Conservation (phyloP, 1,140 invertebrate genomes). For the Drosophila orosa region DNA sequence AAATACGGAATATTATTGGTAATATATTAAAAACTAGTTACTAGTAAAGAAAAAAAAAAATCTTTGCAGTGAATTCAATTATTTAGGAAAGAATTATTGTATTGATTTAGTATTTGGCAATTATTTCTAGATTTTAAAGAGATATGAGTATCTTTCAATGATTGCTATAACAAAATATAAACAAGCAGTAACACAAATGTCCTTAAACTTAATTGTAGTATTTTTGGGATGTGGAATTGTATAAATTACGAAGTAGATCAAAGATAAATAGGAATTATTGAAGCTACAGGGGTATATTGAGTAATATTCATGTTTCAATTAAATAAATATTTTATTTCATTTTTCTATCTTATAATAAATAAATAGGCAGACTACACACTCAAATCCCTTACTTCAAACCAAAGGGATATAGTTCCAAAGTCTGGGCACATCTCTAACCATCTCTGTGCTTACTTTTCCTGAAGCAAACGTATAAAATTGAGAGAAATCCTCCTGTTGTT, state of each 20-base stretch:
- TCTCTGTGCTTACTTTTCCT: too few species aligned
- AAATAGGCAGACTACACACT: too few species aligned
- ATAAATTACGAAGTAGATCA: too few species aligned
- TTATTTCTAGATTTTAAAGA: neutral
- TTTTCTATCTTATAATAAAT: neutral
- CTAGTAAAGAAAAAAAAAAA: neutral
- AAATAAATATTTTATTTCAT: too few species aligned
- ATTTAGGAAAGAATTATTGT: too few species aligned
- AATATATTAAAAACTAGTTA: neutral
- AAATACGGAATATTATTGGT: neutral
- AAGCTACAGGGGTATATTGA: neutral
- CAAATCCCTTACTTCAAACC: too few species aligned
- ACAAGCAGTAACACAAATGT: too few species aligned
- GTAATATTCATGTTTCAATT: too few species aligned
- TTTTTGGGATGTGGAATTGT: too few species aligned
- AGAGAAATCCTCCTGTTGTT: slow-evolving; percentile 10
- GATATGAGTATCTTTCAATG: neutral
- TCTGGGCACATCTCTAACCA: too few species aligned
- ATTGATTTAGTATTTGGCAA: neutral
- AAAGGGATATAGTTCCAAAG: too few species aligned
- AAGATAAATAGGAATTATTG: neutral
- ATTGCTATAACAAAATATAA: neutral
- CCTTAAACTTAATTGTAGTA: too few species aligned
- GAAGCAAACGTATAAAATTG: neutral
- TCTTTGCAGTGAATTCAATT: neutral